These are phyloP conservation scores for Papilio xuthus DNA, from an alignment of 1,140 invertebrate species.

Conservation along the genomic window DNA sequence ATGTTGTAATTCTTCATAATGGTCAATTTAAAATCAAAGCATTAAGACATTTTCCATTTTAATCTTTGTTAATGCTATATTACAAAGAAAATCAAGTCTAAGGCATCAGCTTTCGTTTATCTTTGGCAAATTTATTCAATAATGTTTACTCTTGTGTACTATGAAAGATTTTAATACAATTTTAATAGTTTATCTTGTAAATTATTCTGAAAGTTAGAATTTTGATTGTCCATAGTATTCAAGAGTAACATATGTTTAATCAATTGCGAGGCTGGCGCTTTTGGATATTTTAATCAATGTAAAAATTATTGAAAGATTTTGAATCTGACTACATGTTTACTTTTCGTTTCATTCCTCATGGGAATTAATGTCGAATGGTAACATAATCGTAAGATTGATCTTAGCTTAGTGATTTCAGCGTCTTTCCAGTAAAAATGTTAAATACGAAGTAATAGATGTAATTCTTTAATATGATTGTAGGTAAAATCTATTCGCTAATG, in stretches of 20 bases:
- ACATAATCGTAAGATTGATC: conserved; percentile 70
- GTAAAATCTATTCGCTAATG: background rate
- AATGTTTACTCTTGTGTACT: conserved; percentile 30
- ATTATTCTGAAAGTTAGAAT: background rate
- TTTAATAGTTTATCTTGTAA: background rate
- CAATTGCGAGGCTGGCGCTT: conserved; percentile 68
- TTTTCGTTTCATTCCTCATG: conserved; percentile 81
- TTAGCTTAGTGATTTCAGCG: conserved; percentile 70
- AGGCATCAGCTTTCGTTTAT: conserved; percentile 23
- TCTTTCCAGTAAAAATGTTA: conserved; percentile 70
- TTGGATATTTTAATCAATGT: conserved; percentile 71
- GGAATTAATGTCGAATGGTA: conserved; percentile 76
- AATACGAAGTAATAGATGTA: background rate
- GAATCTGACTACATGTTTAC: conserved; percentile 59
- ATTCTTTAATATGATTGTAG: conserved; percentile 21
- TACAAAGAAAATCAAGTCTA: too few species aligned
- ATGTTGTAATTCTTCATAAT: background rate
- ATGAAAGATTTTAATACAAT: conserved; percentile 4
- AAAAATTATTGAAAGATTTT: conserved; percentile 57
- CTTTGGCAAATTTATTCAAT: conserved; percentile 1
- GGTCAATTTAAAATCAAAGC: background rate
- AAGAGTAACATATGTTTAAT: conserved; percentile 48
- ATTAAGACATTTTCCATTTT: background rate
- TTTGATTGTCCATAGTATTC: conserved; percentile 35
- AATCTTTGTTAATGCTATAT: background rate